A percentile compares a stretch with the other conserved stretches of the same genome.
Evolutionary conservation across 2,888 invertebrate species (phyloP).

Genomic region (Iselma pallidipennis): DNA sequence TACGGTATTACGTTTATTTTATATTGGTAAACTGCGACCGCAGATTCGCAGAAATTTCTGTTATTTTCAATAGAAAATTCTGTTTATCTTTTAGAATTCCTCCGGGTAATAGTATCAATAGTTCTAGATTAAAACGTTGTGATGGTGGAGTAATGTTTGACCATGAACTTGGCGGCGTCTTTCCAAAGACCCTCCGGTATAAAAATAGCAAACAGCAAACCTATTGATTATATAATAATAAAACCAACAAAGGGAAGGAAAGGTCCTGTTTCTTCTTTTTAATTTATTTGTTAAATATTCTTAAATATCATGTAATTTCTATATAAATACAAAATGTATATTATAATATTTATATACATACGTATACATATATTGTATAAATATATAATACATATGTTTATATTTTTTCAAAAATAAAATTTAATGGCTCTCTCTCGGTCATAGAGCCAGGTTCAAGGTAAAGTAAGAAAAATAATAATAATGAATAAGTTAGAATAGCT

Average conservation of each 20-base stretch:
- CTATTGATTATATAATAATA: neutral
- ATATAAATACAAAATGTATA: too few species aligned
- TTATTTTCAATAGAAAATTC: too few species aligned
- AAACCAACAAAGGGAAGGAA: neutral
- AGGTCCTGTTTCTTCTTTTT: neutral
- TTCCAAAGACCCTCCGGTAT: neutral
- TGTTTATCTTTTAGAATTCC: neutral
- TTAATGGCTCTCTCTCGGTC: slow-evolving; percentile 21
- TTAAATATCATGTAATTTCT: neutral
- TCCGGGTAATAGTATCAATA: neutral
- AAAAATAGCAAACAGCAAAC: neutral
- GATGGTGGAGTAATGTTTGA: slow-evolving; percentile 15
- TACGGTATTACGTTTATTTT: too few species aligned
- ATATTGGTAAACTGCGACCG: too few species aligned
- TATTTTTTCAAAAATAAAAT: neutral
- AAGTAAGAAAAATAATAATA: slow-evolving; percentile 35
- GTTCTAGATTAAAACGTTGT: slow-evolving; percentile 6
- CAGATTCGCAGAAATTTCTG: neutral
- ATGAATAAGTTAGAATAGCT: slow-evolving; percentile 29
- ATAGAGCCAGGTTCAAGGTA: slow-evolving; percentile 36
- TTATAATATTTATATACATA: too few species aligned
- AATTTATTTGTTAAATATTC: neutral
- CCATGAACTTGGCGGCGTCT: slow-evolving; percentile 23
- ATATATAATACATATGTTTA: neutral
- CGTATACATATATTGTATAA: neutral